These are phyloP conservation scores for Sternotherus odoratus DNA, from an alignment of 2,797 vertebrate species.

Conservation along the genomic window DNA sequence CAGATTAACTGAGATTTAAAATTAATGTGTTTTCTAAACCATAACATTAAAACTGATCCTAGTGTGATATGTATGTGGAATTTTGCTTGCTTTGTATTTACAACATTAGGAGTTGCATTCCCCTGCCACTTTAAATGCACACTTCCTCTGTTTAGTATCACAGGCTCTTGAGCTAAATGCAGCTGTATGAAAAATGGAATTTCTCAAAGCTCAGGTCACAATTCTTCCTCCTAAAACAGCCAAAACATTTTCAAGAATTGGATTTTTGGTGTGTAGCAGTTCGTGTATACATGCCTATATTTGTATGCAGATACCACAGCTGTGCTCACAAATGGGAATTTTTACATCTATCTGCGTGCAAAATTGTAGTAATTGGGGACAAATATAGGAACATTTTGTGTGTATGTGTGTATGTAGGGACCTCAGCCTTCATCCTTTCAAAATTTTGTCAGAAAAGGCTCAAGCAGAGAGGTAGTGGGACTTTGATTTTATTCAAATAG, in stretches of 20 bases:
- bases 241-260: neutral
- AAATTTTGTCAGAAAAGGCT: neutral
- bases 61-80: neutral
- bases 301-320: neutral
- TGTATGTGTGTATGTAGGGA: neutral
- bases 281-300: accelerated
- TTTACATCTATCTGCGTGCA: neutral
- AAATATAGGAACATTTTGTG: neutral
- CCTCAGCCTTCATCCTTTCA: neutral
- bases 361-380: neutral
- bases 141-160: neutral
- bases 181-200: neutral
- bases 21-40: neutral
- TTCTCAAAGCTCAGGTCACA: neutral
- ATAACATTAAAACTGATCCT: neutral
- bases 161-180: neutral
- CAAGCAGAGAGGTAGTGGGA: neutral
- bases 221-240: neutral
- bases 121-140: neutral
- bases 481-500: neutral
- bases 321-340: neutral
- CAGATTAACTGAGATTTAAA: neutral
- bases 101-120: neutral
- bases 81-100: neutral
- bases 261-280: neutral